Conservation (phyloP, 2,113 vertebrate species). For the Rhinoderma darwinii region DNA sequence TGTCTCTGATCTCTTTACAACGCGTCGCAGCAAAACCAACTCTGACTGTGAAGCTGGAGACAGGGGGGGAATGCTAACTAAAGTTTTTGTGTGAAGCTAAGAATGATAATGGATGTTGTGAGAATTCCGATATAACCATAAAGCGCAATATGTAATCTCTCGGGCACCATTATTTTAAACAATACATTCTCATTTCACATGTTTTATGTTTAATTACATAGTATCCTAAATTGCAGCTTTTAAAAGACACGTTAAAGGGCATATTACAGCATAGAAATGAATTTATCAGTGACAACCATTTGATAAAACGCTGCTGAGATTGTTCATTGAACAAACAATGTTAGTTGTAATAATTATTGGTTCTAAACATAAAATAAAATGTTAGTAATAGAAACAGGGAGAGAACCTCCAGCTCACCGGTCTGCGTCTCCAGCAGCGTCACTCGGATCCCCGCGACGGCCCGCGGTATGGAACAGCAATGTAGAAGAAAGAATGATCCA, state of each 20-base stretch:
- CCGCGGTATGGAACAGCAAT: too few relatives aligned
- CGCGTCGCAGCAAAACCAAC: background rate
- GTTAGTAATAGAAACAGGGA: too few relatives aligned
- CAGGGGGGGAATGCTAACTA: background rate
- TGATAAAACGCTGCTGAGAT: background rate
- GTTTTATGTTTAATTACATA: conserved; percentile 47
- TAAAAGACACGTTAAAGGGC: conserved; percentile 10
- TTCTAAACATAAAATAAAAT: conserved; percentile 17
- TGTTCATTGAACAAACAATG: background rate
- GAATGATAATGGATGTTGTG: background rate
- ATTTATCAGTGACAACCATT: conserved; percentile 32
- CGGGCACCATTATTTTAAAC: conserved; percentile 30
- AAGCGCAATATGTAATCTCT: conserved; percentile 2
- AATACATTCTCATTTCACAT: conserved; percentile 38
- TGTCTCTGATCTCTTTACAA: background rate
- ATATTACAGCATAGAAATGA: background rate
- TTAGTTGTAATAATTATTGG: conserved; percentile 14
- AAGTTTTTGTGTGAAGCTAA: background rate
- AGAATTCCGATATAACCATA: conserved; percentile 13
- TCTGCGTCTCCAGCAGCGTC: too few relatives aligned
- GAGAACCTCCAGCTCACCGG: too few relatives aligned
- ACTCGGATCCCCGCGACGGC: too few relatives aligned
- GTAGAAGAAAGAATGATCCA: too few relatives aligned
- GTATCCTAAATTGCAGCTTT: conserved; percentile 30
- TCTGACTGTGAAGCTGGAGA: background rate